Evolutionary conservation across 2,888 invertebrate genomes (phyloP).

Genomic region (Bibio marci): DNA sequence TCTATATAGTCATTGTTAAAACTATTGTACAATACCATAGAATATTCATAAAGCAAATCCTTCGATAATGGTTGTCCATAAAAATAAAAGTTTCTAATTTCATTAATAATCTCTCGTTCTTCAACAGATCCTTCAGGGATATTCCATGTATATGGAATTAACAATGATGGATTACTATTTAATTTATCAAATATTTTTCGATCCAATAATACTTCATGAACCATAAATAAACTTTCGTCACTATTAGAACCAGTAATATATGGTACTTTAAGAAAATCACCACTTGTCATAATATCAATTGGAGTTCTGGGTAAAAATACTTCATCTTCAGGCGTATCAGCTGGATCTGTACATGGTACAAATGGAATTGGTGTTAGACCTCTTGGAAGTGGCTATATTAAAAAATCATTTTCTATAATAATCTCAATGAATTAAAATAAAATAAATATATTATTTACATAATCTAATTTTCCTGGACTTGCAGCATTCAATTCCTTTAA

Average conservation of each 20-base stretch:
- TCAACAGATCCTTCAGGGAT: background rate
- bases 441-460: background rate
- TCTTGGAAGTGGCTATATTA: constrained; percentile 5
- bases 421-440: background rate
- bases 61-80: constrained; percentile 2
- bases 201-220: constrained; percentile 4
- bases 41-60: constrained; percentile 3
- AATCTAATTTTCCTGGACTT: background rate
- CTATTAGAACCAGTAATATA: constrained; percentile 9
- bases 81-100: constrained; percentile 8
- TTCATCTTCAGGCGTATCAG: background rate
- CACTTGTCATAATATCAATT: constrained; percentile 5
- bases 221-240: constrained; percentile 7
- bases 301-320: constrained; percentile 8
- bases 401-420: background rate
- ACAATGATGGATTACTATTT: constrained; percentile 5
- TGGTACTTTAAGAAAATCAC: constrained; percentile 9
- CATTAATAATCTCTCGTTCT: constrained; percentile 3
- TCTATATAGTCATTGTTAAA: background rate
- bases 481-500: background rate
- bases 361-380: constrained; percentile 7
- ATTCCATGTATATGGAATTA: constrained; percentile 5
- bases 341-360: constrained; percentile 8
- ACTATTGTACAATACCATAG: background rate
- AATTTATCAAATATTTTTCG: constrained; percentile 1